Base-by-base conservation (phyloP, 2,113 vertebrate species). In the Puffinus mauretanicus region DNA sequence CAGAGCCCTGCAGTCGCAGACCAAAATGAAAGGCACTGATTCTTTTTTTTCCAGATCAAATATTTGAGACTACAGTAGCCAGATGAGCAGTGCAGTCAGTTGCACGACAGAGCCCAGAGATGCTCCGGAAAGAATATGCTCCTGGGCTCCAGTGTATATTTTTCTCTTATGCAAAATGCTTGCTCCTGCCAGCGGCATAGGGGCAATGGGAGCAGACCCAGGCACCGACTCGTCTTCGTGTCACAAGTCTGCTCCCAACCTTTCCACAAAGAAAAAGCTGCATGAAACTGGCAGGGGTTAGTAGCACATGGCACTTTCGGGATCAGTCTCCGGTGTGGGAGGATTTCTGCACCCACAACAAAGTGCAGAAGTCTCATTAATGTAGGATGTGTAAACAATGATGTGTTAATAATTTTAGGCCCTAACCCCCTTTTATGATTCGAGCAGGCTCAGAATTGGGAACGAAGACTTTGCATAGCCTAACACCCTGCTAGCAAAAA, bases 331-430 rank as follows among this genome's bases (percentile, higher is more conserved):
- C 82, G 78, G 62, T 66, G 85, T 40, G 67, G 76, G 75, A 93
- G 85, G 88, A 88, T 94, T 96, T 96, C 88, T 72, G 90, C 79
- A 81, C 82, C 94, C 79, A 81, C 82, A 93, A 62, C 84, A 72
- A 86, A 94, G 75, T 90, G 64, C 47, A 54, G 25, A 75, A 85
- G 46, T 38, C 78, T 89, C 81, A 72, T 82, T 90, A 97, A 90
- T 18, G 54, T n/a, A 90, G 93, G 70, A 75, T 55, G 75, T 97
- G 93, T 91, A 88, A 94, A 87, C 10, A 36, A 75, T 55, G 86
- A 86, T 66, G 90, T 55, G 76, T 42, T 90, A 80, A 85, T 96
- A 79, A 79, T 72, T 89, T 76, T 61, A 88, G 83, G 87, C 51
- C n/a, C 40, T 76, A 55, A 26, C 51, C 54, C 80, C 67, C 20